Evolutionary conservation across 2,888 invertebrate species (phyloP), one percentile per base, ranked within the genome.

Genomic region (Gasteruption jaculator): DNA sequence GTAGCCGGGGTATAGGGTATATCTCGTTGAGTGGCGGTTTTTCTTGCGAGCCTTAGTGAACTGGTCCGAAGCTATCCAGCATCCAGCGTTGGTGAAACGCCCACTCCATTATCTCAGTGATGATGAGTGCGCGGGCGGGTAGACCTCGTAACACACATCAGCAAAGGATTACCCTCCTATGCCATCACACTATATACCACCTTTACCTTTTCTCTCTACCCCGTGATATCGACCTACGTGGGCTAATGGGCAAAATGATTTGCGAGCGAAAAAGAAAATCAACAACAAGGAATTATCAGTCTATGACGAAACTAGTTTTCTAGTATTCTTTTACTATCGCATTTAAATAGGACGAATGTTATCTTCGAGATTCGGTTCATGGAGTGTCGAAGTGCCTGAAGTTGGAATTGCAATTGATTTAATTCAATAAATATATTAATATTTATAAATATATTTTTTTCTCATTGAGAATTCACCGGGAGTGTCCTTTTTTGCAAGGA

Each of bases 71-170:
- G 54, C 49, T 52, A 53, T 57, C 57, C 52, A 50, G 52, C 49
- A 49, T 52, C 56, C 49, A 61, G 61, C 49, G 58, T 58, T 54
- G 50, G 57, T 50, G 64, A 50, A 66, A 57, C 68, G 68, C 68
- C 69, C 61, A 68, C 66, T 63, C 68, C 62, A 69, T 69, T 69
- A 69, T 65, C 67, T 58, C 57, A 57, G 63, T 57, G 68, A 66
- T 68, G 68, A 68, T 64, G 66, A 68, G 67, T 65, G 65, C 67
- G 67, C 63, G 64, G 60, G 66, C 63, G 65, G 63, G 53, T 61
- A 53, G 55, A 53, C 58, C 62, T 59, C 58, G 61, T 62, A 61
- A 60, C 60, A 60, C 61, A 60, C 61, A 63, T 65, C 60, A 57
- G 53, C 53, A 36, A 47, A 54, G 56, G 56, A 61, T 61, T 60